phyloP scores from a whole-genome alignment of 2,888 invertebrate species.

The Andrena camellia region DNA sequence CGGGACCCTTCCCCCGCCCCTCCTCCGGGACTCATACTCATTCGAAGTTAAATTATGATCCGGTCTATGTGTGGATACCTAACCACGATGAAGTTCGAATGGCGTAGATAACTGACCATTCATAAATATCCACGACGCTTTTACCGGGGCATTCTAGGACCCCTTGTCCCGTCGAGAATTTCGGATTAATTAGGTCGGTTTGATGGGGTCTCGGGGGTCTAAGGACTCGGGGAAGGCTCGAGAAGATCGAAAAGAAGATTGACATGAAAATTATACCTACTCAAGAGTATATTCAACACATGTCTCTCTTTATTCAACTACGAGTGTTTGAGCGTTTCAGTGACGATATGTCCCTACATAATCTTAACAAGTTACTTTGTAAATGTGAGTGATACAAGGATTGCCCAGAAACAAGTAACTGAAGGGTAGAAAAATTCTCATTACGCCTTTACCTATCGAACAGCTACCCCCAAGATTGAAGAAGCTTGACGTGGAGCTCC shows the following conservation, averaged over 20 bases:
- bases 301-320: too few species aligned
- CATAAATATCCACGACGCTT: conserved; percentile 46
- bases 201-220: conserved; percentile 5
- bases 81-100: conserved; percentile 43
- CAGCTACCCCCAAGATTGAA: background rate
- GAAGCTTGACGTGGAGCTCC: background rate
- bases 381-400: too few species aligned
- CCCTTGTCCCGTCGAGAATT: conserved; percentile 15
- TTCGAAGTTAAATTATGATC: conserved; percentile 57
- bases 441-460: background rate
- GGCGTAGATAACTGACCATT: conserved; percentile 37
- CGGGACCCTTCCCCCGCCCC: background rate
- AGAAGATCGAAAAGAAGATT: background rate
- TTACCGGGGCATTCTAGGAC: conserved; percentile 8
- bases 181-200: conserved; percentile 42
- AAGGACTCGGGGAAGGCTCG: background rate
- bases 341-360: too few species aligned
- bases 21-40: conserved; percentile 38
- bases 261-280: too few species aligned
- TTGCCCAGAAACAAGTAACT: too few species aligned
- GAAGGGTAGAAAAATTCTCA: background rate
- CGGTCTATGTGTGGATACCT: conserved; percentile 51
- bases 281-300: too few species aligned
- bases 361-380: too few species aligned
- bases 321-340: too few species aligned